Base-by-base conservation (phyloP, 2,113 vertebrate genomes). In the Varanus salvator region DNA sequence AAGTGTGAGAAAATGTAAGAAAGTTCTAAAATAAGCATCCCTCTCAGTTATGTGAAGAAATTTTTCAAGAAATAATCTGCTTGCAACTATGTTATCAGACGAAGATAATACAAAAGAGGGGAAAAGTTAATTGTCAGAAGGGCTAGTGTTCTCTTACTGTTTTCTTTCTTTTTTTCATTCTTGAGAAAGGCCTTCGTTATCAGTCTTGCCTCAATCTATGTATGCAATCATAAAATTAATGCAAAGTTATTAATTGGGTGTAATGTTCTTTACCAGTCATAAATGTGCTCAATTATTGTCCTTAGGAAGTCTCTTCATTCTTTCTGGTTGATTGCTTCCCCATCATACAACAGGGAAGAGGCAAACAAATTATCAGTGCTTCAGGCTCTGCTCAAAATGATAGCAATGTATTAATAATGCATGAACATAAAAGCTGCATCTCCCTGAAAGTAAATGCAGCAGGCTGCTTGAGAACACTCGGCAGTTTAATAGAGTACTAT, bases 391-490 rank as follows among this genome's bases (percentile, higher is more conserved):
- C 77, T 87, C 86, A 92, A 95, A 94, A 89, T 93, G 90, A 74
- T 90, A 85, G 86, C 80, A 92, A 57, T 92, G 80, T 78, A 78
- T 96, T 97, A 95, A 95, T 97, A 96, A 95, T 94, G 94, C 7
- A 86, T 81, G 17, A 94, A 85, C 34, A 92, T 94, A 93, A 95
- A 95, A 95, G 72, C 90, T 89, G 64, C 1, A 52, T 92, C 29
- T 11, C 86, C 11, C 17, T 80, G 88, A 17, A 74, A 0, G 54
- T 95, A 93, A 94, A 92, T 95, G 90, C 75, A 86, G 57, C 86
- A 89, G 81, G 76, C 81, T 94, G 89, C 89, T 95, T 94, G 90
- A 80, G 64, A 94, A 91, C 3, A 5, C 84, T 87, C 91, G 86
- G 87, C 89, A 85, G 84, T 91, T 94, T 92, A 78, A 92, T 88